These are phyloP conservation scores for Plutomurus gul DNA, from an alignment of 1,140 invertebrate species.

Conservation along the genomic window DNA sequence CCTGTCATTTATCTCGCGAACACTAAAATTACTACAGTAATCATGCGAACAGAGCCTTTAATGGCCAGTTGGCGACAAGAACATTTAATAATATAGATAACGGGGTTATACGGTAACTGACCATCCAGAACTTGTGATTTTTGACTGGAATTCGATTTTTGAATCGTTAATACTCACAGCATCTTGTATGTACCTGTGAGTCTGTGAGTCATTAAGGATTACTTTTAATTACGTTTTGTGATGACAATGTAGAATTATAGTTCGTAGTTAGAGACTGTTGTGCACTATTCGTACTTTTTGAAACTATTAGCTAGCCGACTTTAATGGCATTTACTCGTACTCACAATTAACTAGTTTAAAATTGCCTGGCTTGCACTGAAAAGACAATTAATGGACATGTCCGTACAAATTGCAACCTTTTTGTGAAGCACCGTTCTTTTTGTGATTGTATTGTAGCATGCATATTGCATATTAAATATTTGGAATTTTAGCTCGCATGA, in stretches of 20 bases:
- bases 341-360: no score
- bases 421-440: no score
- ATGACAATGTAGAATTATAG: not conserved
- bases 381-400: no score
- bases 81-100: not conserved
- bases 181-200: not conserved
- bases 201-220: not conserved
- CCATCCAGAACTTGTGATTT: conserved; percentile 45
- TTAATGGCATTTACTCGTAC: no score
- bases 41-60: not conserved
- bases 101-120: conserved; percentile 28
- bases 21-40: conserved; percentile 19
- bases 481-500: no score
- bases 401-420: no score
- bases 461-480: no score
- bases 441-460: no score
- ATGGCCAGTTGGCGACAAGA: not conserved
- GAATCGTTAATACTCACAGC: not conserved
- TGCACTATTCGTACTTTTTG: not conserved
- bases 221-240: not conserved
- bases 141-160: conserved; percentile 38
- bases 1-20: not conserved
- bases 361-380: no score
- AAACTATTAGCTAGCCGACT: no score
- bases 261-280: not conserved